Percentiles rank a stretch among this genome's conserved stretches.
These are phyloP conservation scores for Rhyacophila brunnea DNA, from an alignment of 1,140 invertebrate species.

Conservation along the genomic window DNA sequence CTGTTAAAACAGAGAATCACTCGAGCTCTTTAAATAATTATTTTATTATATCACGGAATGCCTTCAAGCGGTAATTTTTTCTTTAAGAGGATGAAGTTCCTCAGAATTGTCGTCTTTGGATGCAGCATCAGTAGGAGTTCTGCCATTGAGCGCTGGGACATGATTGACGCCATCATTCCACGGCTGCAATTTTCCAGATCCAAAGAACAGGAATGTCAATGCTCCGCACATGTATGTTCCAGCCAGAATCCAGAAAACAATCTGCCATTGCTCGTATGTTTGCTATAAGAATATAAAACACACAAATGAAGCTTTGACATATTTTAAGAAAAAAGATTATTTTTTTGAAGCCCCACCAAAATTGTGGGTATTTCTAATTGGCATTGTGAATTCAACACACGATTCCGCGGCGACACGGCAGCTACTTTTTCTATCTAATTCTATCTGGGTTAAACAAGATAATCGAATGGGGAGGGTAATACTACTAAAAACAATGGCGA, in stretches of 20 bases:
- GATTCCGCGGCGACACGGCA: too few relatives aligned
- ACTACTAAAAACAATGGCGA: too few relatives aligned
- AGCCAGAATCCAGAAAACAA: slow-evolving; percentile 81
- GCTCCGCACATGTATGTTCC: slow-evolving; percentile 70
- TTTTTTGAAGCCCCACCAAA: too few relatives aligned
- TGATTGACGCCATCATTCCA: slow-evolving; percentile 55
- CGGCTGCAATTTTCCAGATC: slow-evolving; percentile 68
- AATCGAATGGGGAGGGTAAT: too few relatives aligned
- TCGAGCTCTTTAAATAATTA: too few relatives aligned
- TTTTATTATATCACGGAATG: slow-evolving; percentile 2
- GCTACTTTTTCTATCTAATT: too few relatives aligned
- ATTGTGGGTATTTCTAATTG: too few relatives aligned
- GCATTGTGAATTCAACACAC: too few relatives aligned
- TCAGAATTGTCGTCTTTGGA: slow-evolving; percentile 36
- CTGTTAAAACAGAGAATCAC: too few relatives aligned
- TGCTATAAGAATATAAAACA: slow-evolving; percentile 56
- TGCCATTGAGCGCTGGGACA: slow-evolving; percentile 40
- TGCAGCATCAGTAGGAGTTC: slow-evolving; percentile 45
- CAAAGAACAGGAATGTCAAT: slow-evolving; percentile 66
- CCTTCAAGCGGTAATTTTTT: slow-evolving; percentile 23
- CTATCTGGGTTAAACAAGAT: too few relatives aligned
- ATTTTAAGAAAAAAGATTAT: too few relatives aligned
- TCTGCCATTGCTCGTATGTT: slow-evolving; percentile 76
- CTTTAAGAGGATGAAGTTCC: slow-evolving; percentile 26
- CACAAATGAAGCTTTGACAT: too few relatives aligned